Conservation (phyloP, 64 coral and sea anemone species). For the Actinia tenebrosa region DNA sequence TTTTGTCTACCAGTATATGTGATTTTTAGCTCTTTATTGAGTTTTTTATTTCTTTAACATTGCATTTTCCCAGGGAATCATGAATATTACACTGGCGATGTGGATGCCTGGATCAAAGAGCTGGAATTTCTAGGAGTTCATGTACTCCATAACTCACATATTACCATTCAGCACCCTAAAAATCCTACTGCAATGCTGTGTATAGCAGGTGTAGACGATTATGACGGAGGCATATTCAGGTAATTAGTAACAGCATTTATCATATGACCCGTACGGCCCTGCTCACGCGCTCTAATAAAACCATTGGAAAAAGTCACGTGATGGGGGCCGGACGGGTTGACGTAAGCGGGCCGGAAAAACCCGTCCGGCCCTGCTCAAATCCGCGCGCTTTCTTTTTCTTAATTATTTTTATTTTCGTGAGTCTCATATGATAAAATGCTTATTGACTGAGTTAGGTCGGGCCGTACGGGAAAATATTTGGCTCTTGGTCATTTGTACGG, state of each 20-base stretch:
- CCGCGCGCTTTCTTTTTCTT: too few species aligned
- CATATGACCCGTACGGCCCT: neutral
- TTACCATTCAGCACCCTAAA: conserved; percentile 45
- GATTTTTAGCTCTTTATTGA: too few species aligned
- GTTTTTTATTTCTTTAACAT: neutral
- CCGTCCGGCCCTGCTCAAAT: too few species aligned
- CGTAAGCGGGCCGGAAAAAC: too few species aligned
- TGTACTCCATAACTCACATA: conserved; percentile 69
- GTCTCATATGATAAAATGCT: too few species aligned
- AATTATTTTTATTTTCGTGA: too few species aligned
- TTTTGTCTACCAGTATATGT: neutral
- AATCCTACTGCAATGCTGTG: conserved; percentile 54
- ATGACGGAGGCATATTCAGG: conserved; percentile 67
- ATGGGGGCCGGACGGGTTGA: too few species aligned
- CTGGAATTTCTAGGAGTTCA: conserved; percentile 60
- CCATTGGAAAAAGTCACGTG: too few species aligned
- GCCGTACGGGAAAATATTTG: too few species aligned
- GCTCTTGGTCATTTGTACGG: too few species aligned
- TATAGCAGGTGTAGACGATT: conserved; percentile 72
- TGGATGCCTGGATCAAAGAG: conserved; percentile 76
- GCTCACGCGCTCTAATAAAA: too few species aligned
- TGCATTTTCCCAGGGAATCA: conserved; percentile 55
- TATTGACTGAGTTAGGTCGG: too few species aligned
- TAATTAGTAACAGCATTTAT: neutral
- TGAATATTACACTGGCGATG: conserved; percentile 76